Conservation (phyloP, 2,113 vertebrate genomes). For the Toxotes jaculatrix region DNA sequence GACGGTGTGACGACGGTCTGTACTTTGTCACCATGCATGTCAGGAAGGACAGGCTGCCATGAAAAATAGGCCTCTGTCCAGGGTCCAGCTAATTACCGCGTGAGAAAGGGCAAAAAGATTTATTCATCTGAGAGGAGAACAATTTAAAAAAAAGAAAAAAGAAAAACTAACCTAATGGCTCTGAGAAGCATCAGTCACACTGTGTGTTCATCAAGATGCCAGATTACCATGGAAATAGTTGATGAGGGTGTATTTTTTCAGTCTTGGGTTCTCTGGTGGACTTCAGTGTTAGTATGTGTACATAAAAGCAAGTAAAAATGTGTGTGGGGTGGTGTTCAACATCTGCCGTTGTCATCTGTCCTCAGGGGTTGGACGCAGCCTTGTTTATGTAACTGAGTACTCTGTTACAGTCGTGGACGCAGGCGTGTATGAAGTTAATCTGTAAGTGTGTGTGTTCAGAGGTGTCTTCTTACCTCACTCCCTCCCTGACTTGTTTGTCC, state of each 20-base stretch:
- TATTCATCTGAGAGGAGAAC: constrained; percentile 40
- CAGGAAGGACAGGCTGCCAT: constrained; percentile 70
- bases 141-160: constrained; percentile 3
- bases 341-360: constrained; percentile 51
- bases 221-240: constrained; percentile 53
- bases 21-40: constrained; percentile 63
- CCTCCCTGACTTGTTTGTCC: constrained; percentile 20
- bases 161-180: constrained; percentile 43
- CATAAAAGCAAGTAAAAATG: not conserved
- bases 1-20: constrained; percentile 55
- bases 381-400: constrained; percentile 28
- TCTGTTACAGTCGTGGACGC: not conserved
- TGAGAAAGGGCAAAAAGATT: constrained; percentile 61
- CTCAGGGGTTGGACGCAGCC: not conserved
- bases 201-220: constrained; percentile 49
- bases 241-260: constrained; percentile 29
- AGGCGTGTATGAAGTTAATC: not conserved
- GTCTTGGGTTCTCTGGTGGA: not conserved
- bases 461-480: constrained; percentile 29
- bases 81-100: constrained; percentile 57
- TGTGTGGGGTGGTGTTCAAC: constrained; percentile 27
- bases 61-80: constrained; percentile 63
- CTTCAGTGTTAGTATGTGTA: not conserved
- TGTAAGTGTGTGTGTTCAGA: constrained; percentile 4
- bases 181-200: constrained; percentile 57